phyloP scores from a whole-genome alignment of 2,113 vertebrate species.

The Lathamus discolor region DNA sequence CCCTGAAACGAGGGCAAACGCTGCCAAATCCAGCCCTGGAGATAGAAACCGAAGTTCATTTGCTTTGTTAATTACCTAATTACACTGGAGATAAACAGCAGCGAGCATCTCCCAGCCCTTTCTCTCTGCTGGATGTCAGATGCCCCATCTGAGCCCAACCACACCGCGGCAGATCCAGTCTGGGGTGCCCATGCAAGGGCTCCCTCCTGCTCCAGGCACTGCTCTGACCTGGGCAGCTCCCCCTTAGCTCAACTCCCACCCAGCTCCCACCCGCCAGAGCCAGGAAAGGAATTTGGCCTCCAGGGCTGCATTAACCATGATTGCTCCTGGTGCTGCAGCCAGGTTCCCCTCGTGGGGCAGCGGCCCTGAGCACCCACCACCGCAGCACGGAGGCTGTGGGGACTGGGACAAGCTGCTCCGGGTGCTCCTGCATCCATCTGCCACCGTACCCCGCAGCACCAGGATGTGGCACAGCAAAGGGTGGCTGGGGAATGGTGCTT shows the following conservation, averaged over 20 bases:
- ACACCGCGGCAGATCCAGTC: background rate
- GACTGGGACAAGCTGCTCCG: background rate
- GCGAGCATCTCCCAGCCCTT: background rate
- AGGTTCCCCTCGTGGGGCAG: background rate
- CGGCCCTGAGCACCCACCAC: background rate
- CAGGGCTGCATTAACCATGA: background rate
- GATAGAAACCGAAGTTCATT: conserved; percentile 57
- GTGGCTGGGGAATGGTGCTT: background rate
- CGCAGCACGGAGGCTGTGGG: fast-evolving
- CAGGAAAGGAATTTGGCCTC: background rate
- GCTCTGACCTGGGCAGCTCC: background rate
- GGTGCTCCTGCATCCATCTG: conserved; percentile 33
- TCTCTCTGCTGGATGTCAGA: background rate
- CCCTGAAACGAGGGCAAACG: background rate
- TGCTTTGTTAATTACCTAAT: conserved; percentile 61
- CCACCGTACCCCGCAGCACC: fast-evolving
- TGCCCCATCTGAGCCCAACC: background rate
- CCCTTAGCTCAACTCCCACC: background rate
- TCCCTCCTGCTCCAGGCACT: background rate
- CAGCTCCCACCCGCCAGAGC: background rate
- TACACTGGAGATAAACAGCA: conserved; percentile 41
- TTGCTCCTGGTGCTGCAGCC: background rate
- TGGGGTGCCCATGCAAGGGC: background rate
- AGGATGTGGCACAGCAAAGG: background rate
- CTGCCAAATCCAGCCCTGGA: conserved; percentile 19